Conservation (phyloP, 2,797 vertebrate genomes). For the Anomalospiza imberbis region DNA sequence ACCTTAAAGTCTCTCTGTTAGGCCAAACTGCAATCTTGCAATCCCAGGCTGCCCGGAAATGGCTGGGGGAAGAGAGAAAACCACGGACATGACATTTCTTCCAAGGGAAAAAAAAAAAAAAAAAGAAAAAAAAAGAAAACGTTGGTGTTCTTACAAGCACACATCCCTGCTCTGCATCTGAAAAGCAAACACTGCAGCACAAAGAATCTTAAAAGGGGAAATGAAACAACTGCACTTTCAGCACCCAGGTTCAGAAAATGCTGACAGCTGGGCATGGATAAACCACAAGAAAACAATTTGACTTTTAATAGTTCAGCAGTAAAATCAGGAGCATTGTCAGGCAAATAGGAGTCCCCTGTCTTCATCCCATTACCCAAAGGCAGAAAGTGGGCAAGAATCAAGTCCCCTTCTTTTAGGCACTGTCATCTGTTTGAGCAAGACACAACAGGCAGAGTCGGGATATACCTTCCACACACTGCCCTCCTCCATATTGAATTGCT, state of each 20-base stretch:
- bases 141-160: not conserved
- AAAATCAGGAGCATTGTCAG: not conserved
- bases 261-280: not conserved
- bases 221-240: not conserved
- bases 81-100: not conserved
- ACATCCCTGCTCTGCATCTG: not conserved
- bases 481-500: not conserved
- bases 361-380: not conserved
- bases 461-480: not conserved
- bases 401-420: not conserved
- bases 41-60: not conserved
- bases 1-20: not conserved
- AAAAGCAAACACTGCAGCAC: not conserved
- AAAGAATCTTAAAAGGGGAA: not conserved
- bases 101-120: not conserved
- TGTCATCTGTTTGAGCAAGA: not conserved
- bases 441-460: not conserved
- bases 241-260: not conserved
- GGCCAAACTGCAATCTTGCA: not conserved
- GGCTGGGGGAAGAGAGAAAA: not conserved
- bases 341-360: not conserved
- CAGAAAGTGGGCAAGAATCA: not conserved
- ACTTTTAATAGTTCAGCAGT: not conserved
- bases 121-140: not conserved
- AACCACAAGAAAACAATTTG: not conserved